Conservation (phyloP, 1,140 invertebrate genomes). For the Nasonia vitripennis region DNA sequence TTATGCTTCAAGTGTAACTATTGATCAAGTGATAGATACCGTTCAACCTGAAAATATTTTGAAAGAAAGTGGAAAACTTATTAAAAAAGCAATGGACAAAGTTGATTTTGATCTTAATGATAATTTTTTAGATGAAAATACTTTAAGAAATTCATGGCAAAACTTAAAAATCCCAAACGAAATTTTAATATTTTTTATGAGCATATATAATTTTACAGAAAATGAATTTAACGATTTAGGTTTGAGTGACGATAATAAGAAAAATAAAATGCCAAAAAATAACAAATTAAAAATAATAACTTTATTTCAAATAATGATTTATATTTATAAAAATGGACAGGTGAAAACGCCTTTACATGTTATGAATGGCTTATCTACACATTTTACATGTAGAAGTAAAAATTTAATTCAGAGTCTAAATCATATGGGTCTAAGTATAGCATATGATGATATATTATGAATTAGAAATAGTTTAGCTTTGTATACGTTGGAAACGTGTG, state of each 20-base stretch:
- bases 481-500: constrained; percentile 28
- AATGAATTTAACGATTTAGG: neutral
- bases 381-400: constrained; percentile 38
- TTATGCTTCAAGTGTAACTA: neutral
- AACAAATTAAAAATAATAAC: constrained; percentile 34
- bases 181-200: constrained; percentile 5
- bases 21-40: neutral
- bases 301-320: constrained; percentile 40
- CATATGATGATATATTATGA: constrained; percentile 47
- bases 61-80: constrained; percentile 1
- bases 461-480: constrained; percentile 35
- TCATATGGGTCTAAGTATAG: constrained; percentile 46
- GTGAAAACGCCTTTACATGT: constrained; percentile 43
- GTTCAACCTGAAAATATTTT: constrained; percentile 10
- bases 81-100: neutral
- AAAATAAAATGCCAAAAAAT: neutral
- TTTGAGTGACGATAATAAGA: neutral
- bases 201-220: neutral
- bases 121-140: constrained; percentile 9
- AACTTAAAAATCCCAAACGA: neutral
- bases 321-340: constrained; percentile 26
- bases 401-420: constrained; percentile 37
- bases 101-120: constrained; percentile 11
- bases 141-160: neutral
- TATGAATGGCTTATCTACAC: constrained; percentile 29